Percentiles rank a stretch among this genome's conserved stretches.
These are phyloP conservation scores for Petroica traversi DNA, from an alignment of 2,113 vertebrate species.

Conservation along the genomic window DNA sequence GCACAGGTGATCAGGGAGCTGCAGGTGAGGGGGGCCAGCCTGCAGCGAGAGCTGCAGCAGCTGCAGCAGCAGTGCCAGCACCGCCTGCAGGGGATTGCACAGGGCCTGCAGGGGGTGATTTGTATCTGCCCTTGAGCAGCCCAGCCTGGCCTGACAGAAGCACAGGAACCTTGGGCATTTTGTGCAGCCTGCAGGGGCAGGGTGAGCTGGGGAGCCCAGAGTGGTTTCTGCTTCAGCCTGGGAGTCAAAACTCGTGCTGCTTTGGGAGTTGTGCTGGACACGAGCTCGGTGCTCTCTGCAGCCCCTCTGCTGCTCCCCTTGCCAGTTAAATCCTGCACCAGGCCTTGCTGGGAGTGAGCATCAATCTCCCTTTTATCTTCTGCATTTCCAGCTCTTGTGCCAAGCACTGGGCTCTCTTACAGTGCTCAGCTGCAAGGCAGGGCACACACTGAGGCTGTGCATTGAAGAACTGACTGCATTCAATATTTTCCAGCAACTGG, in stretches of 20 bases:
- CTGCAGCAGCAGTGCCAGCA: slow-evolving; percentile 39
- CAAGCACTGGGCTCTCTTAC: background rate
- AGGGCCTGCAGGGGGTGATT: slow-evolving; percentile 37
- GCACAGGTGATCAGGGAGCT: slow-evolving; percentile 31
- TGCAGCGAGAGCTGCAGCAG: slow-evolving; percentile 35
- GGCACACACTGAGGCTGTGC: background rate
- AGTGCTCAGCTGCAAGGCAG: background rate
- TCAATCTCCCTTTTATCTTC: slow-evolving; percentile 26
- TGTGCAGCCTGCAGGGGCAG: background rate
- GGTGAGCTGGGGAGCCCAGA: background rate
- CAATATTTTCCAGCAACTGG: slow-evolving; percentile 6
- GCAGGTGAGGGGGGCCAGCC: background rate
- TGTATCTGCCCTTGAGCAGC: slow-evolving; percentile 51
- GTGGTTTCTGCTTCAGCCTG: background rate
- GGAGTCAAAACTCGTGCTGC: background rate
- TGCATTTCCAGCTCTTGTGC: background rate
- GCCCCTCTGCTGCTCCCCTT: background rate
- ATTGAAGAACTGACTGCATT: slow-evolving; percentile 16
- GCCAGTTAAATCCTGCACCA: slow-evolving; percentile 33
- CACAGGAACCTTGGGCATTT: background rate
- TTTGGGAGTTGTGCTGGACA: background rate
- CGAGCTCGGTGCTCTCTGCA: background rate
- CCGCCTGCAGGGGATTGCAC: slow-evolving; percentile 8
- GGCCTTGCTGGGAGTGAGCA: background rate
- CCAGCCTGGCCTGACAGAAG: background rate